phyloP scores from a whole-genome alignment of 2,797 vertebrate genomes.

The Heliangelus exortis region DNA sequence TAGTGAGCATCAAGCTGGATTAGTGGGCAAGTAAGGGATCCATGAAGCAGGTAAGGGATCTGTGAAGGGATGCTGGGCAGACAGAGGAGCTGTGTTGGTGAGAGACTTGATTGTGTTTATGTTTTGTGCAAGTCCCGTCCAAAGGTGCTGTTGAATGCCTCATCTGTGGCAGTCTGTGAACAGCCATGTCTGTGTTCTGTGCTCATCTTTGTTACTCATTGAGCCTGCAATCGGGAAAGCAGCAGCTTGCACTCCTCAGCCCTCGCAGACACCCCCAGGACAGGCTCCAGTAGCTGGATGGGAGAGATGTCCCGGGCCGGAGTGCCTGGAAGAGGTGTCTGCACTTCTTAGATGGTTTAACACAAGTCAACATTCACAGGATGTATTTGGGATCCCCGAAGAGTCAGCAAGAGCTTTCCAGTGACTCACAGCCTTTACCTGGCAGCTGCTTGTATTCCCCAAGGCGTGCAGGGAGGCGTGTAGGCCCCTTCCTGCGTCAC shows the following conservation, averaged over 20 bases:
- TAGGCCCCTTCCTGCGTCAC: neutral
- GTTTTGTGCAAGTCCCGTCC: neutral
- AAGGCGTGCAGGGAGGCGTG: accelerated
- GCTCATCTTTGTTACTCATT: no score
- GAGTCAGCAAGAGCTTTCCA: no score
- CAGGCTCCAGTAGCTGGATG: neutral
- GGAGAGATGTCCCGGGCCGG: neutral
- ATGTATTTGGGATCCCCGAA: neutral
- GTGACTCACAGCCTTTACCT: accelerated
- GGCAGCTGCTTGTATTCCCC: neutral
- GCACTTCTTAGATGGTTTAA: neutral
- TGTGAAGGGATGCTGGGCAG: neutral
- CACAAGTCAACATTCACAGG: no score
- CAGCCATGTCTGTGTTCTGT: neutral
- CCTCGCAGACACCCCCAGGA: neutral
- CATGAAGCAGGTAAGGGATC: neutral
- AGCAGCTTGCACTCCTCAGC: neutral
- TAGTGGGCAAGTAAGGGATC: neutral
- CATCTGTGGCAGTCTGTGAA: neutral
- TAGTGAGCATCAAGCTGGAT: neutral
- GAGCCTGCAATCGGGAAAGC: neutral
- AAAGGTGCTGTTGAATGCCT: neutral
- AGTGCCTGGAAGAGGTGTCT: neutral
- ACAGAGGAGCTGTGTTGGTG: no score
- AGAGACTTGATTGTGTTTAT: neutral